phyloP scores from a whole-genome alignment of 2,888 invertebrate species.

The Hyposoter dolosus region DNA sequence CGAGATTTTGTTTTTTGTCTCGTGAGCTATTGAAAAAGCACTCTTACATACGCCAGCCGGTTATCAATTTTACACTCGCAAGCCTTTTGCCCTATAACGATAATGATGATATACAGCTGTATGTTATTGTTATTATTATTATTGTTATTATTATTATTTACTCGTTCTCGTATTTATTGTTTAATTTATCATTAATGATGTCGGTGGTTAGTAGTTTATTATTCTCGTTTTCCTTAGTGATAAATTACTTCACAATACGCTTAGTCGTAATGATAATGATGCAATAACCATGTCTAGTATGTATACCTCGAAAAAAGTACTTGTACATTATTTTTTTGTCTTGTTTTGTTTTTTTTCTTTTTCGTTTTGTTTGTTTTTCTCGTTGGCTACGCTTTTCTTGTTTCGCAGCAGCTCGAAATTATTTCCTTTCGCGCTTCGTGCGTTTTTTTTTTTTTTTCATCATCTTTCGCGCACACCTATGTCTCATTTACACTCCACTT shows the following conservation, averaged over 20 bases:
- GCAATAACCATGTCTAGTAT: conserved; percentile 68
- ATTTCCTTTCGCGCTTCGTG: background rate
- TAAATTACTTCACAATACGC: conserved; percentile 66
- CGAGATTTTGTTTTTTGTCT: conserved; percentile 15
- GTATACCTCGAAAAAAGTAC: conserved; percentile 66
- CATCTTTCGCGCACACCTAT: conserved; percentile 32
- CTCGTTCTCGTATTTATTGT: conserved; percentile 44
- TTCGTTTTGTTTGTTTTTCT: conserved; percentile 23
- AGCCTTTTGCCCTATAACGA: conserved; percentile 71
- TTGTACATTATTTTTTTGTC: conserved; percentile 58
- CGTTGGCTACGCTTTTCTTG: conserved; percentile 4
- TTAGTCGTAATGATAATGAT: conserved; percentile 69
- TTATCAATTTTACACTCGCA: conserved; percentile 74
- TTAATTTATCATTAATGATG: conserved; percentile 65
- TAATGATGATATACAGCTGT: conserved; percentile 69
- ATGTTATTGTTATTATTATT: conserved; percentile 39
- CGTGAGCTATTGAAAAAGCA: conserved; percentile 69
- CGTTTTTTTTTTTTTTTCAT: background rate
- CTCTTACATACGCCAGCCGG: conserved; percentile 72
- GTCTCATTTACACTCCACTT: conserved; percentile 46
- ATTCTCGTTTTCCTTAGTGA: conserved; percentile 68
- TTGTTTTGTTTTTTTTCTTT: conserved; percentile 42
- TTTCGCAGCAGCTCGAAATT: conserved; percentile 10
- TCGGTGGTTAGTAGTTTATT: conserved; percentile 62
- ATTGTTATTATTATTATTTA: conserved; percentile 48